phyloP scores from a whole-genome alignment of 2,797 vertebrate genomes.

The Lindbergichthys nudifrons region DNA sequence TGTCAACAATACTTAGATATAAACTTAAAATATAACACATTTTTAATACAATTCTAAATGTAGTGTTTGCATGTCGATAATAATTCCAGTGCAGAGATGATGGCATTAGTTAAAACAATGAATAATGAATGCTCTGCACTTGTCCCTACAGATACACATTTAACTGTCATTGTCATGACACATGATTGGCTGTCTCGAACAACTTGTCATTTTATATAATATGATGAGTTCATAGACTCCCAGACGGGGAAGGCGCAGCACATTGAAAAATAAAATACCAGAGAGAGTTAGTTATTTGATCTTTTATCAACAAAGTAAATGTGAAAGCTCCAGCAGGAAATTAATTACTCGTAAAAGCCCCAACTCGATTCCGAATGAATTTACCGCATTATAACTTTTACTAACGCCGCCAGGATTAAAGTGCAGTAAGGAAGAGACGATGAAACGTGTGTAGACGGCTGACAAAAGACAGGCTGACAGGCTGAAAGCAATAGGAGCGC shows the following conservation, averaged over 20 bases:
- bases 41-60: neutral
- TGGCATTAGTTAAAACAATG: neutral
- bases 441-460: constrained; percentile 53
- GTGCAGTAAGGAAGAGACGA: constrained; percentile 28
- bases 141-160: constrained; percentile 14
- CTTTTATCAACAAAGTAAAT: constrained; percentile 40
- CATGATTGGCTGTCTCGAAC: constrained; percentile 25
- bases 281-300: constrained; percentile 41
- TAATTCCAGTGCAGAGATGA: neutral
- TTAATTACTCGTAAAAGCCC: constrained; percentile 42
- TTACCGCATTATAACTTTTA: constrained; percentile 24
- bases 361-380: constrained; percentile 39
- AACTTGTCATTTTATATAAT: constrained; percentile 36
- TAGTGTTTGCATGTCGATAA: neutral
- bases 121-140: neutral
- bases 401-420: constrained; percentile 24
- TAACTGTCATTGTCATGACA: constrained; percentile 29
- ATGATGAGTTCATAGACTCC: constrained; percentile 32
- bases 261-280: constrained; percentile 17
- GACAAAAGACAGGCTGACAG: constrained; percentile 70
- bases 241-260: constrained; percentile 5
- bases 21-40: too few species aligned
- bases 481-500: constrained; percentile 57
- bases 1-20: too few species aligned
- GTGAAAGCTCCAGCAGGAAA: constrained; percentile 45